Evolutionary conservation across 2,797 vertebrate genomes (phyloP), one percentile per base, ranked within the genome.

Genomic region (Mus caroli): DNA sequence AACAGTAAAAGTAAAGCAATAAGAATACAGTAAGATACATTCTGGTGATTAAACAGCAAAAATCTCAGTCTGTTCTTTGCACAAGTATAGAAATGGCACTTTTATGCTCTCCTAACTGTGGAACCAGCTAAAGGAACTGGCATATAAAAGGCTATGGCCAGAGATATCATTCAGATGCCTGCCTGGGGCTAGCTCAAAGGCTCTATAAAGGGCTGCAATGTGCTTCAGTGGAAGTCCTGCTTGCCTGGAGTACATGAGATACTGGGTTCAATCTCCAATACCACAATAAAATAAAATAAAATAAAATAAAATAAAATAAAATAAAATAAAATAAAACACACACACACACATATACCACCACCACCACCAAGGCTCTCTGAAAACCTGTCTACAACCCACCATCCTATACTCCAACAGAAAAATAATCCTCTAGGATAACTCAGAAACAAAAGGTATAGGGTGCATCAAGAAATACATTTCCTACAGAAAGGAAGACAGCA

Each of bases 1-100:
- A 34, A 84, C 78, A 83, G 28, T 11, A 79, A 91, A 93, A 75
- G 46, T 46, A 94, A 79, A 82, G 52, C 90, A 91, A 78, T n/a
- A 50, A 88, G 95, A 88, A 95, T 40, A 46, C 69, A 89, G n/a
- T 43, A 79, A 77, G 91, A 92, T 62, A 24, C 1, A 6, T 31
- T 86, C 94, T 10, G n/a, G n/a, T n/a, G n/a, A n/a, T n/a, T n/a
- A n/a, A n/a, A n/a, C n/a, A n/a, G n/a, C n/a, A n/a, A n/a, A n/a
- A n/a, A n/a, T 52, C 22, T 79, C 37, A 4, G 14, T 28, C 43
- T 88, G 76, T 69, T n/a, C n/a, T 82, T 22, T 4, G 1, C 24
- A 6, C 69, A 20, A 5, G 15, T 26, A 1, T 64, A 71, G 40
- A 89, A 91, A 80, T 22, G 28, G 77, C 76, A n/a, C 34, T 82